Percentiles rank a stretch among this genome's conserved stretches.
Evolutionary conservation across 2,113 vertebrate species (phyloP).

Genomic region (Meleagris gallopavo): DNA sequence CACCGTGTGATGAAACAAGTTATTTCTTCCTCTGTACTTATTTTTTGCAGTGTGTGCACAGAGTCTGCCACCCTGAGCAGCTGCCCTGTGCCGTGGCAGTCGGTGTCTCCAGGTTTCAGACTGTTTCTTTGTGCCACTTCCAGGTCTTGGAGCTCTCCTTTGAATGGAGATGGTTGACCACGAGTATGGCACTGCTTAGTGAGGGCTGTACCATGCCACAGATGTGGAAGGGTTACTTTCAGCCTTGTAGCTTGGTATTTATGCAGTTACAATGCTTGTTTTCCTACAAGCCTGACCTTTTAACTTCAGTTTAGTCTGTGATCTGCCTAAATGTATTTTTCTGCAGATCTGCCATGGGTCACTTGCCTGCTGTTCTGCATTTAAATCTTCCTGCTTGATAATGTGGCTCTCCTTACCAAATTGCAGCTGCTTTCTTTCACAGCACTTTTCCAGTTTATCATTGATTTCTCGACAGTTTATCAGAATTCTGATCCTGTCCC

Average conservation of each 20-base stretch:
- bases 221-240: not conserved
- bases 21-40: not conserved
- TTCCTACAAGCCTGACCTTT: not conserved
- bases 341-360: not conserved
- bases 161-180: fast-evolving
- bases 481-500: not conserved
- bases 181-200: not conserved
- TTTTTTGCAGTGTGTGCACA: not conserved
- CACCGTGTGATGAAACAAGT: not conserved
- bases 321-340: not conserved
- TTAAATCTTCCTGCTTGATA: not conserved
- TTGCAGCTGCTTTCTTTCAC: not conserved
- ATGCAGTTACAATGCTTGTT: not conserved
- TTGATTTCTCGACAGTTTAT: not conserved
- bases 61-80: not conserved
- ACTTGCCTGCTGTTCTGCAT: not conserved
- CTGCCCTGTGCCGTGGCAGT: not conserved
- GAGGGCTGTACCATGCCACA: not conserved
- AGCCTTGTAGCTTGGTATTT: not conserved
- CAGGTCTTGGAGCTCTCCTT: not conserved
- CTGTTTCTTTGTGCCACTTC: not conserved
- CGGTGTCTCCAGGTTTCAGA: not conserved
- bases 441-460: not conserved
- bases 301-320: not conserved
- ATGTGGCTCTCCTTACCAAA: not conserved